Evolutionary conservation across 1,140 invertebrate genomes (phyloP).

Genomic region (Plodia interpunctella): DNA sequence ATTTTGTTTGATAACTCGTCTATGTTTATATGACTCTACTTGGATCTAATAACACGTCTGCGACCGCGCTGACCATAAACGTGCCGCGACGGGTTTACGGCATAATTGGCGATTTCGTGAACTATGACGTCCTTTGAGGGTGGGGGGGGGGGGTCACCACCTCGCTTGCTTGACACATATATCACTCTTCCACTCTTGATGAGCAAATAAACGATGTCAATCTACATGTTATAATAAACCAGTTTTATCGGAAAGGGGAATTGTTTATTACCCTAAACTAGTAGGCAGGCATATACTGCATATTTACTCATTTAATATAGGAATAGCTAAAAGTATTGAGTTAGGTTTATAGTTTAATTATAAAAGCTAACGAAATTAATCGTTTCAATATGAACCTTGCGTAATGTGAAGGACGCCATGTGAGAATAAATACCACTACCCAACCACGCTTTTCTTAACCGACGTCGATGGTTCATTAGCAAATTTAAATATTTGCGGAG

Average conservation of each 20-base stretch:
- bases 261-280: background rate
- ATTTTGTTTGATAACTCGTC: no score
- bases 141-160: background rate
- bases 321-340: no score
- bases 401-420: no score
- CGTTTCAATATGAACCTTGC: no score
- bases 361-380: background rate
- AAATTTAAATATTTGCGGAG: no score
- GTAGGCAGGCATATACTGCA: no score
- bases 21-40: no score
- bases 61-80: background rate
- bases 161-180: background rate
- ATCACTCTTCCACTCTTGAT: background rate
- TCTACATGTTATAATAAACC: background rate
- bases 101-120: constrained; percentile 5
- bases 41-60: background rate
- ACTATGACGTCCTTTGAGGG: background rate
- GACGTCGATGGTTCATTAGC: no score
- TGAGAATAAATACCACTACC: no score
- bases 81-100: background rate
- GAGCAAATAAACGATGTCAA: background rate
- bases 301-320: no score
- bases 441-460: no score
- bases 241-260: background rate
- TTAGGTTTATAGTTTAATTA: no score